Conservation (phyloP, 2,888 invertebrate species). For the Plutella xylostella region DNA sequence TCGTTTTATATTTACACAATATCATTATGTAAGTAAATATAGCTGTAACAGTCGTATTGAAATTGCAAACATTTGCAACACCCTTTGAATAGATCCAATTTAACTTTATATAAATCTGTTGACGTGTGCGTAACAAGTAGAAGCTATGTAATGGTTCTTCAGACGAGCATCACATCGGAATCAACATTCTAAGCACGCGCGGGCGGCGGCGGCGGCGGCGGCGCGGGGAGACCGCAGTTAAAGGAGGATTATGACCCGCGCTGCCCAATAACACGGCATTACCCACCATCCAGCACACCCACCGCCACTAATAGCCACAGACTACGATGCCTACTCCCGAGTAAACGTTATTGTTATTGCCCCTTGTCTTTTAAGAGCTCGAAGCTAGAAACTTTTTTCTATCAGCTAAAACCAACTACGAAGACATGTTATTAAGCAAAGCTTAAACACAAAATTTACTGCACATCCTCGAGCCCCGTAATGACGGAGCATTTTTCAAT, state of each 20-base stretch:
- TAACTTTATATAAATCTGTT: too few species aligned
- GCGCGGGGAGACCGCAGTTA: conserved; percentile 41
- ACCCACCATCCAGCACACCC: neutral
- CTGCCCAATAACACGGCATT: conserved; percentile 53
- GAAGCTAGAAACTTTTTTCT: neutral
- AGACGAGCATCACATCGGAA: too few species aligned
- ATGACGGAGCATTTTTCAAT: too few species aligned
- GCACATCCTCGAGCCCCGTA: too few species aligned
- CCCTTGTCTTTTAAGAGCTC: neutral
- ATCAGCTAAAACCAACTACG: neutral
- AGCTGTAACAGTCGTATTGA: too few species aligned
- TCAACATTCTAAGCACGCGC: conserved; percentile 54
- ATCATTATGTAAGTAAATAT: too few species aligned
- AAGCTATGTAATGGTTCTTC: too few species aligned
- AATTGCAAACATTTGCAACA: too few species aligned
- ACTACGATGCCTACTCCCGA: neutral
- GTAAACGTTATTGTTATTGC: neutral
- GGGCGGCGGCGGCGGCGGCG: conserved; percentile 26
- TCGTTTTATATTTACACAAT: too few species aligned
- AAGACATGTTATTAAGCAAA: neutral
- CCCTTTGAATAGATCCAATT: too few species aligned
- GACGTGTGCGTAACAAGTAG: too few species aligned
- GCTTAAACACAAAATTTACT: neutral
- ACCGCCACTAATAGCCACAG: neutral
- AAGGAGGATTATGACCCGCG: conserved; percentile 62